phyloP scores from a whole-genome alignment of 2,797 vertebrate species.

The Paramormyrops hopkinsi region DNA sequence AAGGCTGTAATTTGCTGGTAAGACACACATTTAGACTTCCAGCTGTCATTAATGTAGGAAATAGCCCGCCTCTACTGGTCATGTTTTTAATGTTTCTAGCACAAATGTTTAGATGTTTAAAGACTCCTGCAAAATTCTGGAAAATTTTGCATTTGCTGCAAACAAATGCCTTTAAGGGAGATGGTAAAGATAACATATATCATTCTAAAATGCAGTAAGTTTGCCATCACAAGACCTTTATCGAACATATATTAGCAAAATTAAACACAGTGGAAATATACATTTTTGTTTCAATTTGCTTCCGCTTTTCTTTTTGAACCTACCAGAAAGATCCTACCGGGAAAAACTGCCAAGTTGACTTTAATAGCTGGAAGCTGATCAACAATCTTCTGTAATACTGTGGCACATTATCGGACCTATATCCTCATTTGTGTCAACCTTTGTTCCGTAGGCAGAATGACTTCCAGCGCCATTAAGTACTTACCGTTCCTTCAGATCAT shows the following conservation, averaged over 20 bases:
- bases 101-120: not conserved
- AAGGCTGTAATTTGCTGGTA: conserved; percentile 7
- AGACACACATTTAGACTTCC: not conserved
- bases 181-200: not conserved
- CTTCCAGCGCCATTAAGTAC: conserved; percentile 1
- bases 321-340: not conserved
- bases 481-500: conserved; percentile 1
- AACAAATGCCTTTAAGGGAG: not conserved
- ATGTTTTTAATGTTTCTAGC: not conserved
- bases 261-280: not conserved
- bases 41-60: not conserved
- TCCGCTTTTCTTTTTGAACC: not conserved
- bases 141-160: not conserved
- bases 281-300: not conserved
- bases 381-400: not conserved
- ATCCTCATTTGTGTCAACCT: not conserved
- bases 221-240: not conserved
- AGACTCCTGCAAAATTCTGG: not conserved
- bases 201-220: not conserved
- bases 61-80: not conserved
- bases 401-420: not conserved
- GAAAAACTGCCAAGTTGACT: not conserved
- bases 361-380: not conserved
- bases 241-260: not conserved
- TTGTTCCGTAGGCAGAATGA: not conserved